Evolutionary conservation across 2,113 vertebrate species (phyloP).

Genomic region (Coptodon bakossiorum): DNA sequence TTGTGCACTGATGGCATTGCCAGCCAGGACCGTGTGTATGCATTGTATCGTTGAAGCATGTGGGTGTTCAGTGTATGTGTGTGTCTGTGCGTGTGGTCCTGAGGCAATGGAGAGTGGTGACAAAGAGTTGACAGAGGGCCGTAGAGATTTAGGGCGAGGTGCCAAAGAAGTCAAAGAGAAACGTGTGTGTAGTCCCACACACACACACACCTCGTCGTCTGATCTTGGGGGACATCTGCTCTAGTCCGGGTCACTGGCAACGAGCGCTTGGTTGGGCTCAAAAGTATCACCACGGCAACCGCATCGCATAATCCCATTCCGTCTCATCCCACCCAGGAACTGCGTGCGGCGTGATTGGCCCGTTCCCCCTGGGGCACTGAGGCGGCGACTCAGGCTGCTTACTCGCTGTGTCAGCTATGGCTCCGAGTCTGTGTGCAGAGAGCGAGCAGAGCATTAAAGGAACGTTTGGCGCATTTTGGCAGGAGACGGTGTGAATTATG

Average conservation of each 20-base stretch:
- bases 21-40: not conserved
- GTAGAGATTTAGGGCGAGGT: conserved; percentile 39
- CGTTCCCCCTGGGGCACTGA: conserved; percentile 40
- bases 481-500: conserved; percentile 60
- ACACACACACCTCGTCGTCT: conserved; percentile 8
- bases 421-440: conserved; percentile 42
- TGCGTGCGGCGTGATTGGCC: conserved; percentile 49
- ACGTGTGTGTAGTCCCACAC: not conserved
- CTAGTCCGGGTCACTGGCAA: conserved; percentile 61
- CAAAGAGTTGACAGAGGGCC: conserved; percentile 28
- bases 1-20: not conserved
- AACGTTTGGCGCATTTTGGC: conserved; percentile 57
- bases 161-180: conserved; percentile 40
- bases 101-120: conserved; percentile 25
- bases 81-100: conserved; percentile 39
- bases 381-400: conserved; percentile 49
- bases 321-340: conserved; percentile 53
- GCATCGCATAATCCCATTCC: conserved; percentile 53
- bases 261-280: conserved; percentile 44
- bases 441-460: conserved; percentile 50
- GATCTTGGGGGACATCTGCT: conserved; percentile 65
- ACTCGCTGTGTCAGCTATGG: conserved; percentile 59
- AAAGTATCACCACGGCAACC: conserved; percentile 59
- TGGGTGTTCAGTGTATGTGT: not conserved
- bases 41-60: not conserved